Evolutionary conservation across 35 echinoderm and acorn worm species (phyloP), one percentile per base, ranked within the genome.

Genomic region (Apostichopus parvimensis): DNA sequence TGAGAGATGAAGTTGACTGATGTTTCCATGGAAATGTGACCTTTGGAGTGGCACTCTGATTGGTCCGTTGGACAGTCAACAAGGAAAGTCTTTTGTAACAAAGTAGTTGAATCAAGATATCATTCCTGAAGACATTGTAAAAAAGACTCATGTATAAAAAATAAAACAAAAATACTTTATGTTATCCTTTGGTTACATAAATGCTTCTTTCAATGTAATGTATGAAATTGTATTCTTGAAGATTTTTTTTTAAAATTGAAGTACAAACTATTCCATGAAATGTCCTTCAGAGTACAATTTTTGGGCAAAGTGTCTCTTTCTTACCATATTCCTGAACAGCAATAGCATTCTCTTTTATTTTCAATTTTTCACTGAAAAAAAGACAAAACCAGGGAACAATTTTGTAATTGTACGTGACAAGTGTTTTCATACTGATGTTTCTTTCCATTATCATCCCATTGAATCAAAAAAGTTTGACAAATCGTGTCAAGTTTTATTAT

Each of bases 341-440:
- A 84, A 84, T 84, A 84, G 81, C 81, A 84, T 57, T 84, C 81
- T 84, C 24, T 84, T 58, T 52, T 45, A 45, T 84, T 84, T 84
- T 14, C 81, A 58, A 21, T 84, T 84, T 84, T 84, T 58, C 81
- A 84, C 52, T 8, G 81, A 56, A 61, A 12, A 60, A 12, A 61
- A 12, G 20, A 17, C n/a, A 58, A 58, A 84, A 12, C 15, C 20
- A 59, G 57, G 56, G 53, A 53, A 84, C 57, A 58, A 58, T 59
- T 58, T 84, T 58, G 54, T 84, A 84, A 56, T 59, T 11, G 34
- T 45, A 45, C 58, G 25, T 58, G 5, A 58, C 58, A 61, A 61
- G 58, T 61, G 11, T 58, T 84, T 84, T 84, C 81, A 84, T 84
- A 84, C 57, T 59, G 54, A 84, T 59, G 6, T 54, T 53, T 53